Evolutionary conservation across 1,140 invertebrate species (phyloP), one percentile per base, ranked within the genome.

Genomic region (Meloidogyne chitwoodi): DNA sequence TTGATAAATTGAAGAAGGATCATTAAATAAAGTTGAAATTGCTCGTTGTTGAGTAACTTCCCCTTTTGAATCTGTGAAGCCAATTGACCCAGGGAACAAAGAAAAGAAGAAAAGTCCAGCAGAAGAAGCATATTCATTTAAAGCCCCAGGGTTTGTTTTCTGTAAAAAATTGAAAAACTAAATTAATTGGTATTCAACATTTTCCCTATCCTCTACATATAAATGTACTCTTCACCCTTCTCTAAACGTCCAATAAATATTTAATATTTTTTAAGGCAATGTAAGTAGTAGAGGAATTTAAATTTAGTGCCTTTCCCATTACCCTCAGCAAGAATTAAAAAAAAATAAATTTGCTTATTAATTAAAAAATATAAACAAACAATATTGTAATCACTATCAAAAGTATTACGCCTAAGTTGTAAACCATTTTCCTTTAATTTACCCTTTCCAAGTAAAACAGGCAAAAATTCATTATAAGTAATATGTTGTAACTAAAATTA

Each of bases 391-490:
- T 81, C 80, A 61, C 79, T 83, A 68, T 85, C 84, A 71, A 77
- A 86, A 44, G 81, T 80, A 29, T 69, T 72, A 22, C 66, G 34
- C n/a, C 81, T 70, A 16, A 86, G 44, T 44, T 77, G 75, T 19
- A 86, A 63, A 62, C 83, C 81, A 31, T 31, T 66, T n/a, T 56
- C 56, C 31, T 68, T 67, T 44, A 87, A 65, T 31, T 72, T 70
- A 12, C 81, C 77, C 64, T 83, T 83, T 41, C 86, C 83, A 14
- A 89, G 74, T 11, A 89, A 73, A 16, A 87, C 72, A 10, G 88
- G 89, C 22, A 89, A 75, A 74, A 83, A 88, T 64, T 89, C 88
- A 29, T 80, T 83, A 75, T 86, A 89, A 24, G 86, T 84, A 24
- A 89, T 83, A 65, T 86, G 84, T 48, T 86, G 84, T 6, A 56